A percentile compares a stretch with the other conserved stretches of the same genome.
Conservation (phyloP, 2,888 invertebrate species). For the Nematopogon swammerdamellus region DNA sequence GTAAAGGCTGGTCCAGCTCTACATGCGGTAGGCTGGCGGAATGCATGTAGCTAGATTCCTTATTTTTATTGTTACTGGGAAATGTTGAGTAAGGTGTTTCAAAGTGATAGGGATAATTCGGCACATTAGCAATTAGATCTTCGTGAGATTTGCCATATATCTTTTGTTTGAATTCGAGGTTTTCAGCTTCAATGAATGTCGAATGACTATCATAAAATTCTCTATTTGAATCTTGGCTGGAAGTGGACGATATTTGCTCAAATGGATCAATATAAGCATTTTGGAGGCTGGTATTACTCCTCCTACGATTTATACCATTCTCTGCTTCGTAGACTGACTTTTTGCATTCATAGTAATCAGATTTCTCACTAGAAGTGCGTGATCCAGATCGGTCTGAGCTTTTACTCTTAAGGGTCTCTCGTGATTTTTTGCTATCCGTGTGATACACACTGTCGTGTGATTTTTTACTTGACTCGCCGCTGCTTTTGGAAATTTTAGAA, state of each 20-base stretch:
- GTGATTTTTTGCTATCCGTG: constrained; percentile 63
- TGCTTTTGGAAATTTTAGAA: constrained; percentile 61
- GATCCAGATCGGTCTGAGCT: constrained; percentile 59
- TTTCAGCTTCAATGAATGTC: constrained; percentile 41
- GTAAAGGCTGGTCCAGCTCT: constrained; percentile 61
- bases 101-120: constrained; percentile 51
- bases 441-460: constrained; percentile 63
- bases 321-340: constrained; percentile 42
- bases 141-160: constrained; percentile 58
- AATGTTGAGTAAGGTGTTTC: constrained; percentile 62
- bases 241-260: constrained; percentile 55
- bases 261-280: constrained; percentile 41
- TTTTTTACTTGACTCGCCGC: constrained; percentile 62
- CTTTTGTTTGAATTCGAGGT: constrained; percentile 46
- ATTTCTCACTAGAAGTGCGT: constrained; percentile 66
- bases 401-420: constrained; percentile 61
- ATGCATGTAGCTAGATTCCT: constrained; percentile 60
- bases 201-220: constrained; percentile 58
- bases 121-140: constrained; percentile 53
- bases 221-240: constrained; percentile 66
- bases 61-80: constrained; percentile 57
- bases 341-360: constrained; percentile 67
- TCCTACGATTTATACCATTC: constrained; percentile 28
- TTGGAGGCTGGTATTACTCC: constrained; percentile 33
- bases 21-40: constrained; percentile 69